Percentiles rank a stretch among this genome's conserved stretches.
These are phyloP conservation scores for Oscheius sp. DNA, from an alignment of 2,888 invertebrate genomes.

Conservation along the genomic window DNA sequence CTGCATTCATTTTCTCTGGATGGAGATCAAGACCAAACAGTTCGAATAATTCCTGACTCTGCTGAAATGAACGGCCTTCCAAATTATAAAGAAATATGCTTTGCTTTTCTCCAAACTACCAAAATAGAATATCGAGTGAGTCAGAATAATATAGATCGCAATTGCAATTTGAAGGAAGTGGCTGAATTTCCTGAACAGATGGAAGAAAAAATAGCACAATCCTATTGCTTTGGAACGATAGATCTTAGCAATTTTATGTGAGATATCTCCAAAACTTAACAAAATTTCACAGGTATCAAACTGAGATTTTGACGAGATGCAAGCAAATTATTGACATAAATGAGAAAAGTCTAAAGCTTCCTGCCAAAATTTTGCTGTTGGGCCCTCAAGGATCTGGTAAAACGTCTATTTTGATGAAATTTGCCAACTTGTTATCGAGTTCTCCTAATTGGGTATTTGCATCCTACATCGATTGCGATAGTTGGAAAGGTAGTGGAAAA, in stretches of 20 bases:
- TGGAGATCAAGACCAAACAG: not conserved
- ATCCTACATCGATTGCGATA: constrained; percentile 32
- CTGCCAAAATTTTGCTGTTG: constrained; percentile 27
- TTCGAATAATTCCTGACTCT: not conserved
- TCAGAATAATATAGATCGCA: not conserved
- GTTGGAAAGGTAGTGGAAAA: constrained; percentile 34
- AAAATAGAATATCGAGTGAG: not conserved
- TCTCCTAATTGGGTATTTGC: constrained; percentile 32
- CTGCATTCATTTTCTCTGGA: not conserved
- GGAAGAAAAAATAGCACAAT: not conserved
- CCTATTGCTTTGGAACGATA: not conserved
- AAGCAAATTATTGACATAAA: not conserved
- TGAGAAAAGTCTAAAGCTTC: constrained; percentile 23
- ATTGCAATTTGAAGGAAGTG: not conserved
- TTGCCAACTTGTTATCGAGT: constrained; percentile 34
- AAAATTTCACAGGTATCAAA: not conserved
- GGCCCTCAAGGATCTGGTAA: constrained; percentile 47
- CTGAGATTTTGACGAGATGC: not conserved
- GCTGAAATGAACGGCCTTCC: not conserved
- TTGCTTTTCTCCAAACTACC: not conserved
- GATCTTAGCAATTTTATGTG: not conserved
- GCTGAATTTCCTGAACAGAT: not conserved
- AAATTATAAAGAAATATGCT: constrained; percentile 1
- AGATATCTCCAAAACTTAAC: not conserved
- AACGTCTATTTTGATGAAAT: constrained; percentile 40